Evolutionary conservation across 2,888 invertebrate genomes (phyloP), one percentile per base, ranked within the genome.

Genomic region (Metopia argyrocephala): DNA sequence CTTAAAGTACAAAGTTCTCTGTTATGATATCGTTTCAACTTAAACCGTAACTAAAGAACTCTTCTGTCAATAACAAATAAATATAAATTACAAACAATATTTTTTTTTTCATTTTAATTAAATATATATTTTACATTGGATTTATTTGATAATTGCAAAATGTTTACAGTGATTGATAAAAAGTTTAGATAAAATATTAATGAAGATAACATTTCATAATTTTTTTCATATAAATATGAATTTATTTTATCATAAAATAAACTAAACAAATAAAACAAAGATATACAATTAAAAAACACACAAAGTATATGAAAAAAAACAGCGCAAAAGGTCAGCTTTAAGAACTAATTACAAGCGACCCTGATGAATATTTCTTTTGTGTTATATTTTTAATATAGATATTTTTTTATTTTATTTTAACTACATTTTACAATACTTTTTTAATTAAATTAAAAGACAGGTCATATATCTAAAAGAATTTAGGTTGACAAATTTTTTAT

Each of bases 151-250:
- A 62, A 57, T 27, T 62, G 38, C 27, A 57, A 20, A 64, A 25
- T 46, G 6, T 38, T 38, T 83, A 86, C 83, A 87, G 86, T 27
- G 45, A 71, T 71, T 62, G 12, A 84, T 85, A 84, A 85, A 83
- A 52, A 62, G 80, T 70, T 82, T 38, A 83, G 76, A 82, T 69
- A 78, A 76, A 84, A 84, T 85, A 83, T 85, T 83, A 85, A 82
- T 69, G 61, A 83, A 86, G 82, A 79, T 82, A 85, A 64, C n/a
- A 64, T 46, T 52, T 62, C n/a, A 54, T 54, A 28, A 15, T 45
- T 61, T 27, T 4, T n/a, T n/a, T n/a, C n/a, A n/a, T n/a, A n/a
- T 27, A 52, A 62, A 62, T 9, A 46, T n/a, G 18, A 56, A 9
- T 2, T 38, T 31, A 3, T 38, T 56, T 27, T n/a, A 56, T 38